Conservation (phyloP, 2,888 invertebrate genomes). For the Microchrysa polita region DNA sequence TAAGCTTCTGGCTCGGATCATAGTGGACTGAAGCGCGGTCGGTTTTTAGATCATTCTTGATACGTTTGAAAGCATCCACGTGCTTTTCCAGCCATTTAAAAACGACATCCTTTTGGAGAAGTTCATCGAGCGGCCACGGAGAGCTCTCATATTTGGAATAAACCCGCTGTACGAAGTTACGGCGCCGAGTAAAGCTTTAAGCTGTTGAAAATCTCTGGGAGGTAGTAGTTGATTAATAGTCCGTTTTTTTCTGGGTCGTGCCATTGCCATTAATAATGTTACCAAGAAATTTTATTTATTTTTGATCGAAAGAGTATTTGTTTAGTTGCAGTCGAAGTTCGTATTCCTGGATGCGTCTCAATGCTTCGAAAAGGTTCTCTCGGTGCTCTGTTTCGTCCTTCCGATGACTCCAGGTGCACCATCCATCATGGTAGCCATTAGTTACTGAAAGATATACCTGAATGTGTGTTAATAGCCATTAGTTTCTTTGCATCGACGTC, state of each 20-base stretch:
- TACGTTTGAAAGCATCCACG: constrained; percentile 1
- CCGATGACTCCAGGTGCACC: constrained; percentile 5
- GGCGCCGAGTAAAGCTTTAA: constrained; percentile 25
- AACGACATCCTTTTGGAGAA: not conserved
- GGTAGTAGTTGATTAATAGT: constrained; percentile 25
- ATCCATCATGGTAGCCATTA: constrained; percentile 36
- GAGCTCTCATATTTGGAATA: constrained; percentile 8
- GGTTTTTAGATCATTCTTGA: not conserved
- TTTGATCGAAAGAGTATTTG: constrained; percentile 32
- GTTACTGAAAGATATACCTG: not conserved
- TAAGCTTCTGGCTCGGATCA: constrained; percentile 17
- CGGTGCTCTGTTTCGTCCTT: constrained; percentile 22
- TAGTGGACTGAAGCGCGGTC: constrained; percentile 24
- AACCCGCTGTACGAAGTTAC: constrained; percentile 31
- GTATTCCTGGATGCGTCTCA: constrained; percentile 32
- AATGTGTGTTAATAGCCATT: constrained; percentile 23
- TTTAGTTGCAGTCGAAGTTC: constrained; percentile 25
- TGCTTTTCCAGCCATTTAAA: constrained; percentile 12
- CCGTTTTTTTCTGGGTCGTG: constrained; percentile 6
- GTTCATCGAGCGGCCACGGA: constrained; percentile 27
- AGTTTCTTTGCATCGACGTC: constrained; percentile 19
- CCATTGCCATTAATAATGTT: constrained; percentile 21
- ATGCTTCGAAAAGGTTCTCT: not conserved
- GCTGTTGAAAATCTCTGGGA: not conserved
- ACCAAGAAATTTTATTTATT: constrained; percentile 28